Evolutionary conservation across 2,888 invertebrate species (phyloP), one percentile per base, ranked within the genome.

Genomic region (Pseudococcus longispinus): DNA sequence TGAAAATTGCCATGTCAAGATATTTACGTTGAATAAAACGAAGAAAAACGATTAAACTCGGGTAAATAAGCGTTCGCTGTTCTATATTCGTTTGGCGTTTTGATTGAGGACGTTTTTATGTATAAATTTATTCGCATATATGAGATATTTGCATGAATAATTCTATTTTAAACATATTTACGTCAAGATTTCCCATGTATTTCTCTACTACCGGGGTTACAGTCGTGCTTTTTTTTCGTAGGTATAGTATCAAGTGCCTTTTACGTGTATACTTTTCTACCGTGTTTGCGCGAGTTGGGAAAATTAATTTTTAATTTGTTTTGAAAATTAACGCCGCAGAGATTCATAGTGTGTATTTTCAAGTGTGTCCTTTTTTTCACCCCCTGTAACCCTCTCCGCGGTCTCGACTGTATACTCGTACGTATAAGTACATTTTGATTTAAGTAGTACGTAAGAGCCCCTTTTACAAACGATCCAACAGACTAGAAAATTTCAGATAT

Each of bases 281-380:
- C 11, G 4, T 15, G 4, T 29, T 70, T 6, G 37, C 37, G 8
- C 32, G 4, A 1, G 15, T 29, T 11, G 18, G 11, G 29, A 70
- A 70, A 70, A 70, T 70, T 70, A 70, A 70, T 70, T 32, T 70
- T 70, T 70, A 70, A 70, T 70, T 70, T 29, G 29, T 15, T 70
- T 18, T 15, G 3, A 29, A 18, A 70, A 70, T 32, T 70, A 29
- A 70, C 70, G 70, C 70, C 4, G 29, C 26, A 1, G 44, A 44
- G 13, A 2, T 51, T 51, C 13, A n/a, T n/a, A n/a, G n/a, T n/a
- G n/a, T n/a, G n/a, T n/a, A n/a, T n/a, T n/a, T n/a, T n/a, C n/a
- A n/a, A n/a, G n/a, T n/a, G n/a, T 3, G 51, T 51, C 6, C 51
- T 51, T 51, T 51, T 51, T 51, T 51, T 51, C n/a, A n/a, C n/a